Base-by-base conservation (phyloP, 2,113 vertebrate genomes). In the Nibea coibor region DNA sequence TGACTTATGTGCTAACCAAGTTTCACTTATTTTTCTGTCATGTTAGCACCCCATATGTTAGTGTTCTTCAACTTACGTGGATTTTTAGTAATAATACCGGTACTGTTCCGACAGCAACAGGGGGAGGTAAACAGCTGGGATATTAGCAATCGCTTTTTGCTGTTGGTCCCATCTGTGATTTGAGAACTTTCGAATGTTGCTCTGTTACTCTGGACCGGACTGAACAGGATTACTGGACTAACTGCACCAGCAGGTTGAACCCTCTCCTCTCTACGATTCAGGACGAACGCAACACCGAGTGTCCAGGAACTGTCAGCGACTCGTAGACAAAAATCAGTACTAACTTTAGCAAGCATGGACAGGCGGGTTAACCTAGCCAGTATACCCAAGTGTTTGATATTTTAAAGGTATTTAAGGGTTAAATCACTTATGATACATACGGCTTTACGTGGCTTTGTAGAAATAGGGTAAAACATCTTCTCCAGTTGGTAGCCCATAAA, bases 261-360 rank as follows among this genome's bases (percentile, higher is more conserved):
- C 22, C 53, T 12, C 10, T 56, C 11, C 10, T 56, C 12, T 24
- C 10, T 24, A 2, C 14, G 14, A 24, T 56, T 22, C 22, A 56
- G 53, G n/a, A 56, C 53, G 2, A 54, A 53, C 50, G 10, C 50
- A 53, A 22, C 51, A n/a, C 51, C 11, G 51, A 64, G 59, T 68
- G 26, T 50, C 7, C 45, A 35, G 35, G 20, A 31, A 1, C 10
- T 12, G 16, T 26, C 5, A 4, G n/a, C 39, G 28, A 67, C 47
- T 67, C 65, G 26, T 19, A 35, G 64, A 22, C 50, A 69, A 69
- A 39, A 69, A 26, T 67, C 8, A 19, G 24, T 67, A 24, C 24
- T 17, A 14, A 43, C 14, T 0, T 16, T 56, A 56, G 54, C 22
- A 15, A 65, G 42, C 15, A 39, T 9, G 35, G 35, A 39, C 35